Evolutionary conservation across 2,113 vertebrate genomes (phyloP), one percentile per base, ranked within the genome.

Genomic region (Stegastes partitus): DNA sequence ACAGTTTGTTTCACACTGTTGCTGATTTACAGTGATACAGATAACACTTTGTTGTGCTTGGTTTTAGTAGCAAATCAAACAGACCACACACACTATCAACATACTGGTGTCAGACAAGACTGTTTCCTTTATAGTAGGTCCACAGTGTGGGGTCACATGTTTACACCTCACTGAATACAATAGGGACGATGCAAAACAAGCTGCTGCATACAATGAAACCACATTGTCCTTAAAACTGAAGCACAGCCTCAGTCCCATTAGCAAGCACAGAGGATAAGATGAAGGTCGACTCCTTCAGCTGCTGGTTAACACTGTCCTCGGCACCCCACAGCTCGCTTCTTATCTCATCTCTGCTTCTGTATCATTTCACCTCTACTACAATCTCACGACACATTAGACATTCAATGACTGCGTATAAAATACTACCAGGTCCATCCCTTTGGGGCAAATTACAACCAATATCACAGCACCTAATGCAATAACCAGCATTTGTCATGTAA

Each of bases 391-490:
- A 81, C 77, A 76, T 86, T 81, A 77, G 65, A 87, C 69, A 50
- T 77, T 83, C 65, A 90, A 82, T 68, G 79, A 64, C 65, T 71
- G 72, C 54, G 7, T 79, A 74, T 78, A 84, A 90, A 86, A 86
- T 67, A 87, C 70, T 57, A 83, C 68, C 22, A 71, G 71, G 14
- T 75, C 53, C 49, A 57, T 84, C 22, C 49, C 70, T 76, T 39
- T 47, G 42, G 62, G 37, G 74, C 6, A 77, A 66, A 84, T 80
- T 55, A 86, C 53, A 68, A 53, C 44, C 23, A 26, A 50, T 68
- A 68, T 34, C 47, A 64, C 53, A 59, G 58, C 50, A 65, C 39
- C 56, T 37, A 68, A 69, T 61, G 58, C 64, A 84, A 69, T 74
- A 79, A 79, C 23, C 59, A 49, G 74, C 69, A 86, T 90, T 69